Conservation (phyloP, 2,888 invertebrate genomes). For the Cantharis rustica region DNA sequence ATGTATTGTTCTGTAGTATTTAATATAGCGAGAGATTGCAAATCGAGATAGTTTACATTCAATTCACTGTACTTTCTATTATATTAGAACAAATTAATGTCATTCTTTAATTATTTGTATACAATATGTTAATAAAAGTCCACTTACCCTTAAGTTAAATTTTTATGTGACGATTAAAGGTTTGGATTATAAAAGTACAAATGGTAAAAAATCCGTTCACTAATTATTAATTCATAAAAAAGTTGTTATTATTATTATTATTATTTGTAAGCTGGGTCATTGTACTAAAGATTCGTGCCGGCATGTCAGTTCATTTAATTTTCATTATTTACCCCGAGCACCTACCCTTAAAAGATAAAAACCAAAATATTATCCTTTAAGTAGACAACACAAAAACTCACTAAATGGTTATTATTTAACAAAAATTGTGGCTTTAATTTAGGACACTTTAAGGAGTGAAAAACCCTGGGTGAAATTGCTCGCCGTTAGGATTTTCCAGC, state of each 20-base stretch:
- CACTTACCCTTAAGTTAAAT: background rate
- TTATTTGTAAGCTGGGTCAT: constrained; percentile 22
- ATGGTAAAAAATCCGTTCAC: constrained; percentile 6
- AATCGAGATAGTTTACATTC: background rate
- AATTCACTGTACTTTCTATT: background rate
- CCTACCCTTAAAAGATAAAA: background rate
- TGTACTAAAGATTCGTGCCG: constrained; percentile 9
- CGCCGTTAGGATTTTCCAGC: constrained; percentile 27
- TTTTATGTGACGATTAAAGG: background rate
- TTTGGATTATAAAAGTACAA: background rate
- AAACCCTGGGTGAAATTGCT: constrained; percentile 21
- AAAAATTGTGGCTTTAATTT: background rate
- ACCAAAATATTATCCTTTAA: background rate
- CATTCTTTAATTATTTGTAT: background rate
- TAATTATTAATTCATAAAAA: constrained; percentile 16
- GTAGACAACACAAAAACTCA: background rate
- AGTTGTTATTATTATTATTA: constrained; percentile 4
- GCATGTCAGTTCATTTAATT: background rate
- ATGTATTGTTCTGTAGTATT: background rate
- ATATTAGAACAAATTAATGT: background rate
- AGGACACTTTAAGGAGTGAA: background rate
- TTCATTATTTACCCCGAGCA: background rate
- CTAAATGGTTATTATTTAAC: background rate
- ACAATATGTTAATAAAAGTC: background rate
- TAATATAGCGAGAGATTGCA: background rate